These are phyloP conservation scores for Cephus sareptanus DNA, from an alignment of 2,888 invertebrate genomes.

Conservation along the genomic window DNA sequence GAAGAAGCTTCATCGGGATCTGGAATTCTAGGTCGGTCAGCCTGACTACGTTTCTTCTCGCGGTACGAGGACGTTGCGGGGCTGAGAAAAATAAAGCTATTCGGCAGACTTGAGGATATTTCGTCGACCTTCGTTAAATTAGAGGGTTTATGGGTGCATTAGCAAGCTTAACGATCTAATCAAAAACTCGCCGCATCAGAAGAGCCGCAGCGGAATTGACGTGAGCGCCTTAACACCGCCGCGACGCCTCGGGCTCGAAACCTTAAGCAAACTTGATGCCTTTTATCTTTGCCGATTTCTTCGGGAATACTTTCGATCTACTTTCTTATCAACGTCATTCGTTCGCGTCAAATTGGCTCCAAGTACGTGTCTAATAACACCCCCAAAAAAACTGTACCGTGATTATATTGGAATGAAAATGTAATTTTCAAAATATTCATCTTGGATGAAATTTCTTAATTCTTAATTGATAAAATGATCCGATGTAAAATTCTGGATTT, in stretches of 20 bases:
- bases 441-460: neutral
- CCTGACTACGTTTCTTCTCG: neutral
- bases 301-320: neutral
- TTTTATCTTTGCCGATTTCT: constrained; percentile 43
- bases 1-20: neutral
- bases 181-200: constrained; percentile 48
- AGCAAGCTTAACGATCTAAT: constrained; percentile 63
- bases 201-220: constrained; percentile 38
- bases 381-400: neutral
- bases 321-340: neutral
- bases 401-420: neutral
- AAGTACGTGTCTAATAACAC: neutral
- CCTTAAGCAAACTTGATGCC: constrained; percentile 34
- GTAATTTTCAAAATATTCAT: neutral
- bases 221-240: constrained; percentile 45
- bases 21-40: neutral
- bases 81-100: neutral
- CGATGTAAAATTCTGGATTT: neutral
- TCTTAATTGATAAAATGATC: neutral
- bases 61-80: neutral
- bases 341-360: neutral
- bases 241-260: constrained; percentile 46
- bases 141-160: constrained; percentile 50
- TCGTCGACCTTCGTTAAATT: constrained; percentile 52
- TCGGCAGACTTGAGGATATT: neutral